A percentile compares a stretch with the other conserved stretches of the same genome.
Conservation (phyloP, 2,797 vertebrate species). For the Tadarida brasiliensis region DNA sequence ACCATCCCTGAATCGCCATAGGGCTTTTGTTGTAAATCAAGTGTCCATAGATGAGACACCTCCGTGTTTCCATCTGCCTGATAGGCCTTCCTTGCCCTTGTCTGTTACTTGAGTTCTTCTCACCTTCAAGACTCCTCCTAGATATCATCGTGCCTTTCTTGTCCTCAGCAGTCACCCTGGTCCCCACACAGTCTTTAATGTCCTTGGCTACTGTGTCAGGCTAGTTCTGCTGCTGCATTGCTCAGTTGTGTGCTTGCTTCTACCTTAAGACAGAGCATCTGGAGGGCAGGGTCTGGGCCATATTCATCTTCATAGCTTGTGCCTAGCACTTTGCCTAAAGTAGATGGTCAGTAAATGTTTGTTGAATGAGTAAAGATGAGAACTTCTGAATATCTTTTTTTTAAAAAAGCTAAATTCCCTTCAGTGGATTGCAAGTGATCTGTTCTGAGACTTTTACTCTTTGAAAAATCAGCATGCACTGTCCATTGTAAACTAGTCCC, state of each 20-base stretch:
- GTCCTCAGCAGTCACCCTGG: accelerated
- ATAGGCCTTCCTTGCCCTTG: not conserved
- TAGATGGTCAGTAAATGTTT: not conserved
- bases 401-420: not conserved
- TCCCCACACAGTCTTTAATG: not conserved
- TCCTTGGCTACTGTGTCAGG: accelerated
- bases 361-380: not conserved
- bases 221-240: not conserved
- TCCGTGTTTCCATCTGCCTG: not conserved
- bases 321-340: not conserved
- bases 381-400: not conserved
- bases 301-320: not conserved
- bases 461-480: not conserved
- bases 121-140: not conserved
- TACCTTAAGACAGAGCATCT: not conserved
- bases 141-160: not conserved
- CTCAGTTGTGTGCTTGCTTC: not conserved
- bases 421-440: not conserved
- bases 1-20: not conserved
- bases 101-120: not conserved
- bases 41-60: not conserved
- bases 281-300: not conserved
- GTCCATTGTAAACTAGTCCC: not conserved
- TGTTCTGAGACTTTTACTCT: not conserved
- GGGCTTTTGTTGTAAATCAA: not conserved